Percentiles rank a stretch among this genome's conserved stretches.
Conservation (phyloP, 2,113 vertebrate species). For the Mugil cephalus region DNA sequence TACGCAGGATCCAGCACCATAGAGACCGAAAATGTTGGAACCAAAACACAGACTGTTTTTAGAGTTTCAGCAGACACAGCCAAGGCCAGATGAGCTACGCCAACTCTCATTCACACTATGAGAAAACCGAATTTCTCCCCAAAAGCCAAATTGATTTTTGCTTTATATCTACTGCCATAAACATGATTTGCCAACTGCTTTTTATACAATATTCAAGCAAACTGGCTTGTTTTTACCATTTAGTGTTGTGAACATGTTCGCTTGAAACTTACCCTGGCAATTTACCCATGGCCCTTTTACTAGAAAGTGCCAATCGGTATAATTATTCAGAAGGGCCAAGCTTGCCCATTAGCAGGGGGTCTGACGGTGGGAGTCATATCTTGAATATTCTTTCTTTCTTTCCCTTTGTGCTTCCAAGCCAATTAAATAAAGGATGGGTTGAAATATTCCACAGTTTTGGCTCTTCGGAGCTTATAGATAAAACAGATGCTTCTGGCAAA, state of each 20-base stretch:
- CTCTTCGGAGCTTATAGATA: conserved; percentile 76
- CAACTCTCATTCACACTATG: conserved; percentile 67
- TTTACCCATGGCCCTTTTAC: conserved; percentile 43
- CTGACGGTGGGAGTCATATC: conserved; percentile 53
- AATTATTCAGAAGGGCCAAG: conserved; percentile 38
- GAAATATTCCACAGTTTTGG: conserved; percentile 77
- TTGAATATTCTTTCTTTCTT: conserved; percentile 63
- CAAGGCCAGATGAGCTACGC: conserved; percentile 52
- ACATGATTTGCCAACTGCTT: conserved; percentile 60
- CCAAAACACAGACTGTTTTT: conserved; percentile 71
- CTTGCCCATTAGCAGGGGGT: conserved; percentile 66
- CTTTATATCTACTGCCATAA: conserved; percentile 56
- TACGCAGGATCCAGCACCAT: conserved; percentile 63
- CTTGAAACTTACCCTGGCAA: conserved; percentile 48
- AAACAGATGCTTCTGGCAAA: conserved; percentile 83
- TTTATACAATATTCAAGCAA: conserved; percentile 59
- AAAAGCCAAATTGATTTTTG: conserved; percentile 52
- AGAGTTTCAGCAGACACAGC: conserved; percentile 53
- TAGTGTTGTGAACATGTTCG: conserved; percentile 64
- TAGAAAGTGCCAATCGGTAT: conserved; percentile 55
- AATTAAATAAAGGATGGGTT: conserved; percentile 76
- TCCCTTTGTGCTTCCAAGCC: conserved; percentile 73
- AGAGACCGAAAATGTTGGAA: conserved; percentile 70
- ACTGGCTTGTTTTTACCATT: conserved; percentile 61
- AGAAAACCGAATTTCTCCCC: conserved; percentile 54